These are phyloP conservation scores for Chunga burmeisteri DNA, from an alignment of 2,113 vertebrate species.

Conservation along the genomic window DNA sequence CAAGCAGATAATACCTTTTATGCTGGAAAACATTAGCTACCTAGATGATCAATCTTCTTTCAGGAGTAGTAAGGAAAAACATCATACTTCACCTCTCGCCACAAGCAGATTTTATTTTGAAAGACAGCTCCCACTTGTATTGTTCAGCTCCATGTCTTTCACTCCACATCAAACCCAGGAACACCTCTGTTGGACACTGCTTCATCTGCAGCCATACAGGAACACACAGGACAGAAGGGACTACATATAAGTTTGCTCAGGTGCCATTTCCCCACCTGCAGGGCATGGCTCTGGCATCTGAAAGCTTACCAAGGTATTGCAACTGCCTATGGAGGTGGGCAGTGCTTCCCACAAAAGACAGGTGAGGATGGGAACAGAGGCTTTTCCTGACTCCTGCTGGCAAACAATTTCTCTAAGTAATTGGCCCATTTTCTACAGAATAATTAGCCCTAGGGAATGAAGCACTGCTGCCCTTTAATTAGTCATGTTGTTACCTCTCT, in stretches of 20 bases:
- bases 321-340: neutral
- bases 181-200: neutral
- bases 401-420: slow-evolving; percentile 30
- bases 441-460: slow-evolving; percentile 24
- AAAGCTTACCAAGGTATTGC: neutral
- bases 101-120: neutral
- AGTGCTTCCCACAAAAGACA: neutral
- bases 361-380: neutral
- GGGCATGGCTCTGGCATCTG: neutral
- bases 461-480: slow-evolving; percentile 34
- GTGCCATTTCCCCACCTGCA: neutral
- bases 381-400: neutral
- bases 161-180: neutral
- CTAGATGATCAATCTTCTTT: neutral
- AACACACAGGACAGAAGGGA: neutral
- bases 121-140: neutral
- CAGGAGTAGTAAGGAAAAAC: neutral
- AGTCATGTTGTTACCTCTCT: neutral
- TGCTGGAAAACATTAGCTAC: neutral
- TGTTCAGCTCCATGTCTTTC: neutral
- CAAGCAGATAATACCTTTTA: neutral
- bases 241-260: accelerated
- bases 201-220: neutral
- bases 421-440: slow-evolving; percentile 44
- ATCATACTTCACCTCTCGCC: neutral